These are phyloP conservation scores for Acestrorhynchus altus DNA, from an alignment of 2,797 vertebrate species.

Conservation along the genomic window DNA sequence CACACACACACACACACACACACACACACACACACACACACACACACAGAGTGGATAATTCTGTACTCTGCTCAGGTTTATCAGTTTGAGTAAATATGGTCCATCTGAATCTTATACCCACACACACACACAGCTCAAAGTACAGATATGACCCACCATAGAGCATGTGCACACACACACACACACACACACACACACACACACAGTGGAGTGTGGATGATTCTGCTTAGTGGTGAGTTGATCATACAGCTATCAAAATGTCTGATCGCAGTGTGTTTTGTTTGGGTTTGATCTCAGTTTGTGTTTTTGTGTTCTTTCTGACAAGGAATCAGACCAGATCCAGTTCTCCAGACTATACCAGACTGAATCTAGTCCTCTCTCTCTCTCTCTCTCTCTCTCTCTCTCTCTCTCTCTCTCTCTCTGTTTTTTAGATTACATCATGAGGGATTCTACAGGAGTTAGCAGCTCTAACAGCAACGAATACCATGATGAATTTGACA, in stretches of 20 bases:
- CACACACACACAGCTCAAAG: constrained; percentile 43
- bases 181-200: not conserved
- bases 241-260: too few species aligned
- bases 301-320: not conserved
- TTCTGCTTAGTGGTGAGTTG: constrained; percentile 2
- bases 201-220: not conserved
- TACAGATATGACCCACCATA: constrained; percentile 15
- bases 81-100: constrained; percentile 37
- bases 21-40: too few species aligned
- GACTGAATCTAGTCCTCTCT: too few species aligned
- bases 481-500: constrained; percentile 63
- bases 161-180: constrained; percentile 19
- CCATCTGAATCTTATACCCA: not conserved
- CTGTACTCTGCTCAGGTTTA: constrained; percentile 10
- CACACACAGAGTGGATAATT: not conserved
- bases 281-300: not conserved
- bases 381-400: not conserved
- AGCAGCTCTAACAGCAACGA: constrained; percentile 42
- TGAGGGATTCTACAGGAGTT: constrained; percentile 36
- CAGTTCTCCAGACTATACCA: too few species aligned
- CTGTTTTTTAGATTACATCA: constrained; percentile 6
- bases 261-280: not conserved
- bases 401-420: not conserved
- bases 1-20: too few species aligned
- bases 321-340: too few species aligned